Base-by-base conservation (phyloP, 1,140 invertebrate genomes). In the Cotesia typhae region DNA sequence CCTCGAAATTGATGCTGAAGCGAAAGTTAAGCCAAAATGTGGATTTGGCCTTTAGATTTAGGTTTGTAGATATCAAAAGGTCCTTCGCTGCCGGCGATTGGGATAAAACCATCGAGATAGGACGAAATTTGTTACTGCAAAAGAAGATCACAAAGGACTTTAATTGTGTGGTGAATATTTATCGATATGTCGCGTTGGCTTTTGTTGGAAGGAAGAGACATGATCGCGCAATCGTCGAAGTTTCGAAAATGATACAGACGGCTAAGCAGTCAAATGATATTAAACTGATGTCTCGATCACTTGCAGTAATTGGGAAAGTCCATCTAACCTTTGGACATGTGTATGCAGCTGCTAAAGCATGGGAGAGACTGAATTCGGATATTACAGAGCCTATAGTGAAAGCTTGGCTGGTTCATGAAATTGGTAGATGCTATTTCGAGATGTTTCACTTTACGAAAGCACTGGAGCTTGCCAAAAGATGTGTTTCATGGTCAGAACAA, bases 271-370 rank as follows among this genome's bases (percentile, higher is more conserved):
- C 60, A 1, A 67, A 57, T 0, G 71, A 84, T 10, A n/a, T 51
- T 2, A 51, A 74, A 1, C 72, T 78, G 7, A 38, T 78, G 14
- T 76, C 77, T 6, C 60, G 73, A 4, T 73, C 81, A 0, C 38
- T 84, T 7, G 70, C 75, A 2, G 79, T 75, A 0, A 36, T 84
- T 4, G 83, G 82, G 4, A 81, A 75, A 60, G 79, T 84, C 9
- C 84, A 85, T 35, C 51, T 85, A 5, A 79, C 67, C 9, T 84
- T 83, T n/a, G 77, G 78, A 0, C 79, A 83, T 67, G 35, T 83
- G 4, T 57, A 79, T 3, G 82, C 79, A 0, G 74, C 81, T 0
- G 76, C 76, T 0, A 74, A 55, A 0, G 77, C 77, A 0, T 82
- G 82, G 81, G 69, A 83, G 14, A 72, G 79, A n/a, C 57, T 84